phyloP scores from a whole-genome alignment of 2,888 invertebrate species.

The Belgica antarctica region DNA sequence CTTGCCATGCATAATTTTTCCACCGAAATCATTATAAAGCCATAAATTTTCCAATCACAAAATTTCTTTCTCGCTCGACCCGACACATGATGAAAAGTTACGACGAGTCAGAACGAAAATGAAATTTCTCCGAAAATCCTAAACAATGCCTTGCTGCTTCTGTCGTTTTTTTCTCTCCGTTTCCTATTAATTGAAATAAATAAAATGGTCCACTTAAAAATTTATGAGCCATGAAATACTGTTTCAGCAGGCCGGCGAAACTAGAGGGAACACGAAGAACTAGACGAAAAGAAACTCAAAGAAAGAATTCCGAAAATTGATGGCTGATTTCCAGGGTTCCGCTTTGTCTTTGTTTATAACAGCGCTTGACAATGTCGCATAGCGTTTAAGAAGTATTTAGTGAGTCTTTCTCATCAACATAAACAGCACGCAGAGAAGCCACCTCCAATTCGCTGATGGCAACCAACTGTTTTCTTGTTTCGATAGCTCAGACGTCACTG shows the following conservation, averaged over 20 bases:
- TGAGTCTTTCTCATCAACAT: background rate
- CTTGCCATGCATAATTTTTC: slow-evolving; percentile 32
- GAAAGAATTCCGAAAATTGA: slow-evolving; percentile 30
- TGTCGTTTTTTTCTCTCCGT: background rate
- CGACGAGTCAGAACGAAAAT: background rate
- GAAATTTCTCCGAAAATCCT: background rate
- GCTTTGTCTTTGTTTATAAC: background rate
- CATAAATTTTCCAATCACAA: slow-evolving; percentile 39
- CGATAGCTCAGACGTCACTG: too few relatives aligned
- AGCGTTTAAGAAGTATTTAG: slow-evolving; percentile 24
- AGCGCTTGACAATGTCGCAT: slow-evolving; percentile 19
- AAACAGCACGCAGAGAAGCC: background rate
- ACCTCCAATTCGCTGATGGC: background rate
- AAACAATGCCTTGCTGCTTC: slow-evolving; percentile 22
- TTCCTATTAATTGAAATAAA: slow-evolving; percentile 38
- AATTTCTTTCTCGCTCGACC: background rate
- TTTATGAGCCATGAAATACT: slow-evolving; percentile 36
- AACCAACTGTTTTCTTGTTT: background rate
- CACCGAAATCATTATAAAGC: slow-evolving; percentile 9
- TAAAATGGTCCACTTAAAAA: slow-evolving; percentile 42
- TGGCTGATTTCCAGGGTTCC: background rate
- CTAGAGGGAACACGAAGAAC: background rate
- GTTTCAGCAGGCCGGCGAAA: background rate
- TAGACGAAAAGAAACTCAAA: background rate
- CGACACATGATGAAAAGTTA: slow-evolving; percentile 8